A percentile compares a stretch with the other conserved stretches of the same genome.
Evolutionary conservation across 2,797 vertebrate genomes (phyloP).

Genomic region (Phrynocephalus vlangalii): DNA sequence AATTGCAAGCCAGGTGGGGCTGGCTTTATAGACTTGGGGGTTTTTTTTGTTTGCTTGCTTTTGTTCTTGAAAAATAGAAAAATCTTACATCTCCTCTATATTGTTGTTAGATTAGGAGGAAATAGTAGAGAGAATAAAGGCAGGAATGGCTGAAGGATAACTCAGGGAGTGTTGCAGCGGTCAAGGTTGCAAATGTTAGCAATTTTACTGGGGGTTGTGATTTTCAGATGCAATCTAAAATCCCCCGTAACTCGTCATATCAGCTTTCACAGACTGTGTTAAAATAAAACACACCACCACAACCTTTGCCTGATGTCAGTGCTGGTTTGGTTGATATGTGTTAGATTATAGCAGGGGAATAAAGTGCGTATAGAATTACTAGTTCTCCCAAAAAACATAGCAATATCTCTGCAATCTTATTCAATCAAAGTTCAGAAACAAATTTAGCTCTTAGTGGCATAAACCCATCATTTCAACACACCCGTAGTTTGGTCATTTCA

Average conservation of each 20-base stretch:
- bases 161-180: neutral
- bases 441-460: neutral
- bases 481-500: neutral
- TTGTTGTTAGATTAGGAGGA: neutral
- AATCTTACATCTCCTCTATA: fast-evolving
- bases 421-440: constrained; percentile 1
- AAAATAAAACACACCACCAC: neutral
- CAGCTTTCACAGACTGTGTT: constrained; percentile 1
- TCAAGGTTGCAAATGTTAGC: neutral
- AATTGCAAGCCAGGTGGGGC: neutral
- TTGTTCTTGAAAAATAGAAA: neutral
- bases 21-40: neutral
- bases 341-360: neutral
- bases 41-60: neutral
- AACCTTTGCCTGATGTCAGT: neutral
- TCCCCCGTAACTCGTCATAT: neutral
- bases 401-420: neutral
- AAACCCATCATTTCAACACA: neutral
- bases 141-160: neutral
- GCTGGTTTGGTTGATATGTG: neutral
- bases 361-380: constrained; percentile 3
- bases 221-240: constrained; percentile 26
- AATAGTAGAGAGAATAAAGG: constrained; percentile 9
- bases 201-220: constrained; percentile 1
- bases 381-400: neutral